These are phyloP conservation scores for Luperina testacea DNA, from an alignment of 2,888 invertebrate genomes.

Conservation along the genomic window DNA sequence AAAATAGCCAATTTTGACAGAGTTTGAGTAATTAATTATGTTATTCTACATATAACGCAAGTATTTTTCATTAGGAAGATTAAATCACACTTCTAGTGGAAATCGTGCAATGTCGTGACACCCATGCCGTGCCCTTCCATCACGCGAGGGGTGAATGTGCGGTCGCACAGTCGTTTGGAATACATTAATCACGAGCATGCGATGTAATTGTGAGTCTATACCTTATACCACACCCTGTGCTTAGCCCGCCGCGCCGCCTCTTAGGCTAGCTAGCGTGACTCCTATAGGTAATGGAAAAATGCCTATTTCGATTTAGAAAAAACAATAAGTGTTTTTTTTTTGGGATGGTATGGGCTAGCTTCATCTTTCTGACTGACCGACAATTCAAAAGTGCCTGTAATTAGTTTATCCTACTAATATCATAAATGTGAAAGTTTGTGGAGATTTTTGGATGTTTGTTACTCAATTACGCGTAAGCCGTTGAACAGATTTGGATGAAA, in stretches of 20 bases:
- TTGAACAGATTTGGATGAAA: too few relatives aligned
- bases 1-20: background rate
- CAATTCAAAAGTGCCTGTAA: background rate
- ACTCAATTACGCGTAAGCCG: too few relatives aligned
- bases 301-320: background rate
- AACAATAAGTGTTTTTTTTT: background rate
- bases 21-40: background rate
- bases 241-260: background rate
- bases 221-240: background rate
- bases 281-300: background rate
- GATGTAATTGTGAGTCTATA: background rate
- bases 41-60: background rate
- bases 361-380: too few relatives aligned
- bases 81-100: background rate
- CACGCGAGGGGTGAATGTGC: background rate
- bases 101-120: background rate
- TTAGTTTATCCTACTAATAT: background rate
- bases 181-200: constrained; percentile 15
- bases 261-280: background rate
- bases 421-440: too few relatives aligned
- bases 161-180: background rate
- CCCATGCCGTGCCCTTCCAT: background rate
- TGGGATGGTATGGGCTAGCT: background rate
- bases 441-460: too few relatives aligned
- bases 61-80: background rate